Conservation (phyloP, 2,888 invertebrate genomes). For the Bedellia somnulentella region DNA sequence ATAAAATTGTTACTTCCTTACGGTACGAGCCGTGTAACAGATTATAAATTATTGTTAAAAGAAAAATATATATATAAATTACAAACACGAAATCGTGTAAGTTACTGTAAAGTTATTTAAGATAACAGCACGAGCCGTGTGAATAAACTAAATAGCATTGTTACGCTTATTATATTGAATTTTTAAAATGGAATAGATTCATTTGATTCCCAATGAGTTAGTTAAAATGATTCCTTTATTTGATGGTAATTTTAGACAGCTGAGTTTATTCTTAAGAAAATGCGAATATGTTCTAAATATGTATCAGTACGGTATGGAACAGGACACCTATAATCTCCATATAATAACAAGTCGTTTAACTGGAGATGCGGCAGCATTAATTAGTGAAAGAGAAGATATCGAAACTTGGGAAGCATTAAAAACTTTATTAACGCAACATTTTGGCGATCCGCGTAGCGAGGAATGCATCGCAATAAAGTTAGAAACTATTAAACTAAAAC, state of each 20-base stretch:
- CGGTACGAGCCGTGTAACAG: no score
- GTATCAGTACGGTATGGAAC: neutral
- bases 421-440: slow-evolving; percentile 2
- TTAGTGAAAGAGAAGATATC: slow-evolving; percentile 3
- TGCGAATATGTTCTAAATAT: neutral
- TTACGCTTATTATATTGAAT: neutral
- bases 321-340: slow-evolving; percentile 1
- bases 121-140: no score
- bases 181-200: neutral
- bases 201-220: neutral
- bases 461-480: slow-evolving; percentile 2
- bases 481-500: slow-evolving; percentile 2
- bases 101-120: no score
- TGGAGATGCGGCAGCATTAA: slow-evolving; percentile 1
- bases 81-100: no score
- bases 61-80: no score
- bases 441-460: slow-evolving; percentile 3
- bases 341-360: neutral
- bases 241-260: neutral
- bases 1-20: no score
- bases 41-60: no score
- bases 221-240: slow-evolving; percentile 1
- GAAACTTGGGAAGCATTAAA: slow-evolving; percentile 1
- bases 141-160: no score
- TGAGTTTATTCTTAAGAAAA: slow-evolving; percentile 4